Evolutionary conservation across 2,113 vertebrate genomes (phyloP).

Genomic region (Corythaeola cristata): DNA sequence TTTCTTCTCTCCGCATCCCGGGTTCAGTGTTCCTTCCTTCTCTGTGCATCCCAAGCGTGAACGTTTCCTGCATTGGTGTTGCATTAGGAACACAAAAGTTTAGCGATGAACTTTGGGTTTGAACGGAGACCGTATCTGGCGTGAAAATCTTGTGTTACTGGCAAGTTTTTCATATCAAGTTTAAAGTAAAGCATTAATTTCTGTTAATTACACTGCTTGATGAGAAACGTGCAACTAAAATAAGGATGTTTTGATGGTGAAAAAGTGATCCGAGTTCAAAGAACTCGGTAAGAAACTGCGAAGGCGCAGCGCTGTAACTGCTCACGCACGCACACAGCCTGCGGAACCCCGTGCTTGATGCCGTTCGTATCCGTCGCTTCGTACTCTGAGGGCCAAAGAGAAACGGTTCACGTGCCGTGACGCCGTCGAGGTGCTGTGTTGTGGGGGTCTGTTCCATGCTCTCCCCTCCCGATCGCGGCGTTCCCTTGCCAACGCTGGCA

Average conservation of each 20-base stretch:
- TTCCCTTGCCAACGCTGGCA: neutral
- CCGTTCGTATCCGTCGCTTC: neutral
- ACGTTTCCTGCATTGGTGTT: neutral
- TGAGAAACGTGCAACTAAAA: neutral
- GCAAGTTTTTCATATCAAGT: neutral
- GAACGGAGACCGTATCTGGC: neutral
- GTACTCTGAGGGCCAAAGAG: neutral
- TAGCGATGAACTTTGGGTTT: neutral
- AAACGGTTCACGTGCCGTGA: neutral
- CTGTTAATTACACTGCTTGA: neutral
- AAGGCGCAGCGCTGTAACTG: rapidly evolving
- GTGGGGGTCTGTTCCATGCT: neutral
- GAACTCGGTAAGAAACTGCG: neutral
- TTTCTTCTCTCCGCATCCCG: neutral
- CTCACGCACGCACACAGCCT: neutral
- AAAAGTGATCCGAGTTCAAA: neutral
- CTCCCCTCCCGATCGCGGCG: neutral
- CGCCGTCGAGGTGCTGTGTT: neutral
- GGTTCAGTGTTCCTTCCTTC: neutral
- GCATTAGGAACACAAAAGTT: neutral
- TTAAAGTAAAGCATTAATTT: neutral
- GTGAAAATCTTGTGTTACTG: neutral
- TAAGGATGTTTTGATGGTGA: neutral
- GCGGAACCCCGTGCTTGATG: neutral
- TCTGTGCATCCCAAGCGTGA: neutral